Evolutionary conservation across 2,797 vertebrate species (phyloP).

Genomic region (Dromococcyx pavoninus): DNA sequence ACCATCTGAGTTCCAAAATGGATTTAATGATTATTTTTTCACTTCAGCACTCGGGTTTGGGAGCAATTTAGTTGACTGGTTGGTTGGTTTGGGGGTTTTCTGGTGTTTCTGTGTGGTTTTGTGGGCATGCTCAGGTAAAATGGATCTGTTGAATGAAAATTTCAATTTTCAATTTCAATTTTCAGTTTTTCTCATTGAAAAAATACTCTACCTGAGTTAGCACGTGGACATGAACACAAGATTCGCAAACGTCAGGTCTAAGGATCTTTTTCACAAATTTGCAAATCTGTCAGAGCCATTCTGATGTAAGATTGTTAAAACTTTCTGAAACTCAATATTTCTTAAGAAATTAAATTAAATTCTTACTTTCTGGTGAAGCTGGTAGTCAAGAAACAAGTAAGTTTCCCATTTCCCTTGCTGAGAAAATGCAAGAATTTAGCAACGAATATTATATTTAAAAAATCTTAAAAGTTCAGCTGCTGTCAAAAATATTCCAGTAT

Average conservation of each 20-base stretch:
- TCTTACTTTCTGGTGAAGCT: neutral
- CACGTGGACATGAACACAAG: neutral
- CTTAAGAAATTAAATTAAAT: neutral
- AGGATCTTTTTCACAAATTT: neutral
- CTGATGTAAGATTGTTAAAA: neutral
- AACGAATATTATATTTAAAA: neutral
- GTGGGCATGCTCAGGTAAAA: neutral
- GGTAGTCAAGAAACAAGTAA: neutral
- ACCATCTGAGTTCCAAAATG: neutral
- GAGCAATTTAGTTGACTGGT: neutral
- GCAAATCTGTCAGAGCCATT: neutral
- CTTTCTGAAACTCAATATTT: neutral
- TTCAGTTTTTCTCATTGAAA: neutral
- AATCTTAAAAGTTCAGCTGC: neutral
- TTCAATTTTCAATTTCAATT: too few species aligned
- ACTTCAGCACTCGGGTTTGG: neutral
- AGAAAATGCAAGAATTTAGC: neutral
- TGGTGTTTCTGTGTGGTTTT: neutral
- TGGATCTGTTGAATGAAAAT: neutral
- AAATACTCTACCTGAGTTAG: neutral
- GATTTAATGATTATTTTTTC: neutral
- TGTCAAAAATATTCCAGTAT: neutral
- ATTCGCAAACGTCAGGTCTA: neutral
- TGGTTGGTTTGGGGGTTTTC: fast-evolving
- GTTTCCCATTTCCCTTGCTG: neutral